phyloP scores from a whole-genome alignment of 1,140 invertebrate species.

The Achatina immaculata region DNA sequence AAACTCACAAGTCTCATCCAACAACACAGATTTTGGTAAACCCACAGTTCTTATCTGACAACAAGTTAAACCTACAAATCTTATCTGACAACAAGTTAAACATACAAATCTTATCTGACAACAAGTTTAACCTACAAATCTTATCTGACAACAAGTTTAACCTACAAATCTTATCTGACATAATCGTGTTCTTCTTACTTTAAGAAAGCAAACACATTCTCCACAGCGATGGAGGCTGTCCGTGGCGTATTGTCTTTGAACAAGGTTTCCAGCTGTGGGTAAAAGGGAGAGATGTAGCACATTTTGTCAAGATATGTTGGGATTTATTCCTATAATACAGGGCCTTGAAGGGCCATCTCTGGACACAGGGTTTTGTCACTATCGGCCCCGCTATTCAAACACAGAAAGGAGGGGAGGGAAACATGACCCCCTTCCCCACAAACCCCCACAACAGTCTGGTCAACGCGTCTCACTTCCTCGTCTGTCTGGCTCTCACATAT shows the following conservation, averaged over 20 bases:
- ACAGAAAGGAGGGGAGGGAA: background rate
- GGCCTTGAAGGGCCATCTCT: background rate
- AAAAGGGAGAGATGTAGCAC: background rate
- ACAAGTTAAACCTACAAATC: background rate
- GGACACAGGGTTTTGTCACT: background rate
- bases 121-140: background rate
- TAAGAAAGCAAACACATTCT: conserved; percentile 59
- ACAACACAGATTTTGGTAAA: background rate
- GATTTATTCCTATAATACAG: background rate
- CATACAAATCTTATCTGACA: background rate
- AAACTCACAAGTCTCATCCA: background rate
- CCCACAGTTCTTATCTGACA: background rate
- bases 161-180: background rate
- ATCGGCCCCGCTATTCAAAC: background rate
- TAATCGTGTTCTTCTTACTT: conserved; percentile 44
- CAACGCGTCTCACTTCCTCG: too few species aligned
- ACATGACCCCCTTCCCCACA: too few species aligned
- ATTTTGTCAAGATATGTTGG: background rate
- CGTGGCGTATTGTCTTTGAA: conserved; percentile 60
- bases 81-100: background rate
- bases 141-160: background rate
- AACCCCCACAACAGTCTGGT: background rate
- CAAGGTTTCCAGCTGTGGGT: conserved; percentile 52
- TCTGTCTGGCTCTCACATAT: too few species aligned
- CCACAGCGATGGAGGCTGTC: conserved; percentile 60